Percentiles rank a stretch among this genome's conserved stretches.
Evolutionary conservation across 2,797 vertebrate species (phyloP).

Genomic region (Huso huso): DNA sequence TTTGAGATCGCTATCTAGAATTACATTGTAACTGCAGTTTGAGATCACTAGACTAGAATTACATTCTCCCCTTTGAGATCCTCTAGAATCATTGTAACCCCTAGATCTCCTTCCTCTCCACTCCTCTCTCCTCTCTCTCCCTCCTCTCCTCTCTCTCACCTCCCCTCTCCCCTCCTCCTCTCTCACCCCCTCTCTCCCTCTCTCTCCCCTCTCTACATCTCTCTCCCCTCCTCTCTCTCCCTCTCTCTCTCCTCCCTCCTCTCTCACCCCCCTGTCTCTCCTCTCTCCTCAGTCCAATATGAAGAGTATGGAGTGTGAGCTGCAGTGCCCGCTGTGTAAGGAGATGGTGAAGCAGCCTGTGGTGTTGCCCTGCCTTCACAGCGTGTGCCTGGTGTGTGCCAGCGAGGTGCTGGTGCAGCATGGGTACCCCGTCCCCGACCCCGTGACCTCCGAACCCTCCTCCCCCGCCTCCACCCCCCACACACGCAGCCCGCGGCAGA

Average conservation of each 20-base stretch:
- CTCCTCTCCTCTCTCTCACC: neutral
- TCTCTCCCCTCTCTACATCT: no score
- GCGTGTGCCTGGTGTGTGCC: slow-evolving; percentile 86
- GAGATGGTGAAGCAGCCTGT: slow-evolving; percentile 93
- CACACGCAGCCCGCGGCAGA: slow-evolving; percentile 79
- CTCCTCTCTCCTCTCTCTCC: neutral
- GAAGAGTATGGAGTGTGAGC: slow-evolving; percentile 92
- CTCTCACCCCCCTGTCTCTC: neutral
- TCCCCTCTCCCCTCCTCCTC: no score
- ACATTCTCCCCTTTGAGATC: no score
- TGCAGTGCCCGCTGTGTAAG: slow-evolving; percentile 85
- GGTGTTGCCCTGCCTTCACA: slow-evolving; percentile 86
- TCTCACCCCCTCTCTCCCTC: no score
- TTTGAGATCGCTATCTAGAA: no score
- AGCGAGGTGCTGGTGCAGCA: slow-evolving; percentile 84
- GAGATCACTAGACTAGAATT: no score
- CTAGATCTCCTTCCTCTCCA: no score
- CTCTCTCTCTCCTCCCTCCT: no score
- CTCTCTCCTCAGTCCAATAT: slow-evolving; percentile 71
- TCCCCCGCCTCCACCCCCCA: slow-evolving; percentile 83
- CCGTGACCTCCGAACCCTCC: slow-evolving; percentile 76
- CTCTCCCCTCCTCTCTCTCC: no score
- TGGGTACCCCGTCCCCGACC: slow-evolving; percentile 77
- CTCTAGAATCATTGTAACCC: no score
- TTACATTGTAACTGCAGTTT: no score